Base-by-base conservation (phyloP, 92 coral and sea anemone species). In the Porites lobata region DNA sequence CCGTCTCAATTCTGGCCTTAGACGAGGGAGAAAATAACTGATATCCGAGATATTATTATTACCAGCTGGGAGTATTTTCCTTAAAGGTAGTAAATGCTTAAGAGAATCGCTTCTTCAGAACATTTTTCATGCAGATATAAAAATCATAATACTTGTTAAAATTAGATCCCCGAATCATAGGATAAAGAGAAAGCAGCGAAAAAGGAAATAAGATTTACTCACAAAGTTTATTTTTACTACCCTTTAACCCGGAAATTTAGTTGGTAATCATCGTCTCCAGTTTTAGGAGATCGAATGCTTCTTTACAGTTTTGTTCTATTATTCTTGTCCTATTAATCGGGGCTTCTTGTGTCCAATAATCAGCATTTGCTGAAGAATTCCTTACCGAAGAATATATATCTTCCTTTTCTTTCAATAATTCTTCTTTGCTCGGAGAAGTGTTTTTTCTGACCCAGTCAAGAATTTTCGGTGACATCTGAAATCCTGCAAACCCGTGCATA, bases 391-490 rank as follows among this genome's bases (percentile, higher is more conserved):
- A 50, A 50, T 50, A 75, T 6, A 15, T 8, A 20, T 75, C 19
- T 75, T 50, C 6, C 51, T 10, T 50, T 50, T 75, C 57, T 19
- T 32, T 75, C 14, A 20, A 26, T 43, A 75, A 17, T 50, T 38
- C 29, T n/a, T 75, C 79, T 50, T 75, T 17, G 19, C 59, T 75
- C 15, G 79, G 79, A 50, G 24, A 22, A 19, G 79, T 75, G 59
- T 75, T 75, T 75, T 12, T 20, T 19, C 47, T 3, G 17, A 75
- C 51, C 79, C 79, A 75, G 20, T 75, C 19, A 20, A 32, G 22
- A 2, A 75, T 9, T 11, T 21, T 50, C 21, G 24, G 50, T 12
- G 79, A n/a, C 79, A 75, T 26, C 61, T 75, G 61, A 50, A 75
- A 75, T 19, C 79, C 79, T 14, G 79, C 79, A n/a, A 75, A 75